These are phyloP conservation scores for Natrix natrix DNA, from an alignment of 2,797 vertebrate genomes.

Conservation along the genomic window DNA sequence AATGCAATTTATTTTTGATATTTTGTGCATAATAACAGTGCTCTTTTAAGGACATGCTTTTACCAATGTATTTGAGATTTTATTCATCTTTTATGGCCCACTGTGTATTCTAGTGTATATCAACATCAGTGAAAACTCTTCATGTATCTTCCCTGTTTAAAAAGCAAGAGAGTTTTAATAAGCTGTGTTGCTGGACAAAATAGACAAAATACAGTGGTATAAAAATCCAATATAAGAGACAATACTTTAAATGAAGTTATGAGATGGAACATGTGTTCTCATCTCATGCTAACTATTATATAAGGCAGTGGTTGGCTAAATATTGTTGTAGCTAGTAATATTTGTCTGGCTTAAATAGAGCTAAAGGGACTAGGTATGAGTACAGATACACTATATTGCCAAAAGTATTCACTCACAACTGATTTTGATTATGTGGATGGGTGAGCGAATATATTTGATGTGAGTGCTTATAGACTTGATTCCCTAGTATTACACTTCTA, in stretches of 20 bases:
- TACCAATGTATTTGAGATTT: background rate
- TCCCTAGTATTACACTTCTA: conserved; percentile 45
- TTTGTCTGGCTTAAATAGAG: background rate
- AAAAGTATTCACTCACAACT: too few species aligned
- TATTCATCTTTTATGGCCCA: background rate
- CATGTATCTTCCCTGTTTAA: background rate
- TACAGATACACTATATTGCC: too few species aligned
- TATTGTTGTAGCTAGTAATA: background rate
- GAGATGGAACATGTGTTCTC: background rate
- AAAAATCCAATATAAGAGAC: background rate
- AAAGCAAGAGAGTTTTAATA: background rate
- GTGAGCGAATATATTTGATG: background rate
- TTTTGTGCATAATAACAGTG: background rate
- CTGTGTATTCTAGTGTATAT: background rate
- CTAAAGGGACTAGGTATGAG: too few species aligned
- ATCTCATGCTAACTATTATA: background rate
- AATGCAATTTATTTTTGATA: background rate
- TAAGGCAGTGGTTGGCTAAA: conserved; percentile 2
- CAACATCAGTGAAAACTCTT: background rate
- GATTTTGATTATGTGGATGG: too few species aligned
- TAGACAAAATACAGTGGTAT: background rate
- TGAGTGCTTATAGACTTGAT: conserved; percentile 39
- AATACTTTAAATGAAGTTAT: background rate
- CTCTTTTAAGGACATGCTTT: background rate
- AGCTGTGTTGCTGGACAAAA: background rate